Base-by-base conservation (phyloP, 2,888 invertebrate genomes). In the Callosobruchus maculatus region DNA sequence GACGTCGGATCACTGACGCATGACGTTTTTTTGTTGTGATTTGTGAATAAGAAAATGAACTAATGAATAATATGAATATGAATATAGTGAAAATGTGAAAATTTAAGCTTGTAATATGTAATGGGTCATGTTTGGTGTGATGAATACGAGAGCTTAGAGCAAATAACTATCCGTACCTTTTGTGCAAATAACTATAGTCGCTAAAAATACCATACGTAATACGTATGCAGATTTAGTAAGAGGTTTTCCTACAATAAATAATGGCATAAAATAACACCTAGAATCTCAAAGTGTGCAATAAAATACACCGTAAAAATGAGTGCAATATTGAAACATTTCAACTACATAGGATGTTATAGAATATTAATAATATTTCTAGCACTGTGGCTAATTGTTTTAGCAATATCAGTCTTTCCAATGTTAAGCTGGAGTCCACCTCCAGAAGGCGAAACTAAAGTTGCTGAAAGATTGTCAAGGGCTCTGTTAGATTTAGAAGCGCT, bases 401-500 rank as follows among this genome's bases (percentile, higher is more conserved):
- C 94, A 79, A 87, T 94, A 74, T 92, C 94, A 74, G 92, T 93
- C 83, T 91, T 92, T 78, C 92, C 93, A 49, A 89, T 94, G 84
- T 89, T 92, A 85, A 90, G 86, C 21, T 83, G 86, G 74, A 84
- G 84, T 78, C 85, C 87, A n/a, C 82, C 84, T 49, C 81, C 83
- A 84, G 85, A 88, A 85, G 21, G 21, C 2, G 91, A 91, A 76
- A 90, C 90, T 73, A 89, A 89, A 71, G 90, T 90, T 78, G 90
- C 91, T 67, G 92, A 93, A 80, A 91, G 94, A 80, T 89, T 97
- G 76, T 90, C 90, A 77, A 90, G 92, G 78, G 95, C 95, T 30
- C 88, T 95, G 26, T 89, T 91, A 72, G 93, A 96, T 85, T 89
- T 97, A 81, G 94, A 96, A 82, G 89, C 90, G 73, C 89, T 97